Percentiles rank a stretch among this genome's conserved stretches.
These are phyloP conservation scores for Distichodus sexfasciatus DNA, from an alignment of 2,797 vertebrate species.

Conservation along the genomic window DNA sequence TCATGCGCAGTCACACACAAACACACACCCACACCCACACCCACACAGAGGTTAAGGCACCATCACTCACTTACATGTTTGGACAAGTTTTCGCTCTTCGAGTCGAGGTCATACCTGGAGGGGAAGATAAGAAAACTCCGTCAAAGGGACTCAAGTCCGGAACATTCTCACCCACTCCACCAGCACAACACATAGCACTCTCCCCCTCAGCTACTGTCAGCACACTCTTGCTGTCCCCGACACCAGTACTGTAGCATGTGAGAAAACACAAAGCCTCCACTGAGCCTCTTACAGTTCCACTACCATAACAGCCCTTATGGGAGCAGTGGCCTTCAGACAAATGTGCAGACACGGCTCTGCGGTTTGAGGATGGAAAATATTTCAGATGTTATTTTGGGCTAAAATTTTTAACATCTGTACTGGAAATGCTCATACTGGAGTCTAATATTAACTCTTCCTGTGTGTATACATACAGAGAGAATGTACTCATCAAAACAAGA, in stretches of 20 bases:
- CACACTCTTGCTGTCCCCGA: background rate
- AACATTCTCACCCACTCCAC: conserved; percentile 15
- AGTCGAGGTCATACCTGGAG: conserved; percentile 76
- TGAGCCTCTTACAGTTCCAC: background rate
- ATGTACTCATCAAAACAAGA: too few species aligned
- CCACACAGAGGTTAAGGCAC: background rate
- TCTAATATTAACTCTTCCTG: too few species aligned
- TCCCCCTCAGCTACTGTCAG: conserved; percentile 12
- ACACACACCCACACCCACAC: background rate
- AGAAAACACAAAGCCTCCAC: background rate
- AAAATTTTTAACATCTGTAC: too few species aligned
- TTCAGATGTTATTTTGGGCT: too few species aligned
- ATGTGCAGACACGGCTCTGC: too few species aligned
- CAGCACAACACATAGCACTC: conserved; percentile 9
- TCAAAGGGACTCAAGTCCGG: background rate
- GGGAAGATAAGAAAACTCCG: conserved; percentile 15
- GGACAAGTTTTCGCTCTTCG: conserved; percentile 79
- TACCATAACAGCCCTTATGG: too few species aligned
- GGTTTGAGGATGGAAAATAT: too few species aligned
- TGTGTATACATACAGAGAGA: too few species aligned
- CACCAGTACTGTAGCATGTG: background rate
- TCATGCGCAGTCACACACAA: background rate
- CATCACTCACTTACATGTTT: conserved; percentile 73
- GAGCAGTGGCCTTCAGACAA: too few species aligned
- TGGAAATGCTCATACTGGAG: too few species aligned